Base-by-base conservation (phyloP, 2,113 vertebrate genomes). In the Corythoichthys haematopterus region DNA sequence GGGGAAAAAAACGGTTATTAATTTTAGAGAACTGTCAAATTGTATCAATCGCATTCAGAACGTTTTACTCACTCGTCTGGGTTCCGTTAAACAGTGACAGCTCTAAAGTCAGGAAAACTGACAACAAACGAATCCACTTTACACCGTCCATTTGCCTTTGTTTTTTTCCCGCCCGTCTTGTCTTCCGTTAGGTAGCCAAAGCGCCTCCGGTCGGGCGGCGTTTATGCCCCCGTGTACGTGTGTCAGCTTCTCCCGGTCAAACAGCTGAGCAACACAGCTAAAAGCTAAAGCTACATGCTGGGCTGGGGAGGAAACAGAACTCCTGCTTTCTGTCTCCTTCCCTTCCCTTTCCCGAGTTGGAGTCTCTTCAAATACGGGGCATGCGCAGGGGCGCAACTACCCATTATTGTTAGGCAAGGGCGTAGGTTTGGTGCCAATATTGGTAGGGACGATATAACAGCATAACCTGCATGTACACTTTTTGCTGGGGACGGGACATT, bases 11-110 rank as follows among this genome's bases (percentile, higher is more conserved):
- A 40, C 20, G 38, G 11, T 8, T n/a, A 33, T 62, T 46, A 46
- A 33, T 46, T 45, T 46, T 62, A 62, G 43, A 62, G 6, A 62
- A 57, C 33, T 35, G 55, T 57, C 33, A 36, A 36, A 57, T 57
- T 57, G 35, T 57, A 57, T 36, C 33, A 36, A 2, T 57, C 33
- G 3, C 33, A 57, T 57, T 4, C 4, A 6, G 35, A 15, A 5
- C 45, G 3, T 10, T 55, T 52, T 70, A 87, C 87, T 89, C 75
- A 89, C 87, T 65, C 35, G 59, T 15, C n/a, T 11, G 15, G 2
- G 61, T 68, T 73, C 82, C 81, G 77, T 77, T 76, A 58, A 28
- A 79, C 20, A 81, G 66, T 64, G 61, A 56, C 67, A 78, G 59
- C 74, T 70, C 46, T 46, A 82, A 50, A 46, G 77, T 68, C 35